phyloP scores from a whole-genome alignment of 2,113 vertebrate genomes.

The Actenoides hombroni region DNA sequence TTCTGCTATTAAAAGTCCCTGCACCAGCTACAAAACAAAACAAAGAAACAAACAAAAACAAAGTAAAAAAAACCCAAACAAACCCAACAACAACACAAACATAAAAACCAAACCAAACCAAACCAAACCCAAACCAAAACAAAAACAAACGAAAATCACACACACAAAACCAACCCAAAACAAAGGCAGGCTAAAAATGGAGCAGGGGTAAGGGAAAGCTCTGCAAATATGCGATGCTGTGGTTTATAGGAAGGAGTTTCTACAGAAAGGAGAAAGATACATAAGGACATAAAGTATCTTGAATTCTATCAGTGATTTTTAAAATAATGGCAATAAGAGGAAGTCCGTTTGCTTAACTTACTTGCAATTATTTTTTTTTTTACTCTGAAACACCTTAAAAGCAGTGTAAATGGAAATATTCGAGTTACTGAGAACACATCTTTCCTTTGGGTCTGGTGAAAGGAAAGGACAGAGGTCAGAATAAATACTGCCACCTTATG shows the following conservation, averaged over 20 bases:
- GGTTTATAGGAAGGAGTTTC: not conserved
- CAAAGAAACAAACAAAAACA: not conserved
- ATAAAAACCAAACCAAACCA: not conserved
- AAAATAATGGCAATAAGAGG: not conserved
- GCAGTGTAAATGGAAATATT: not conserved
- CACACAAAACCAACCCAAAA: not conserved
- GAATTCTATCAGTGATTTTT: not conserved
- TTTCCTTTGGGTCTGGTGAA: not conserved
- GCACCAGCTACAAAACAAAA: not conserved
- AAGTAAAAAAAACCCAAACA: not conserved
- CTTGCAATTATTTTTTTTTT: not conserved
- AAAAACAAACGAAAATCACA: not conserved
- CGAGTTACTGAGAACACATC: not conserved
- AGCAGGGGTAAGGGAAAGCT: not conserved
- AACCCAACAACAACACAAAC: not conserved
- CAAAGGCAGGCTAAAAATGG: not conserved
- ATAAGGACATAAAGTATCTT: not conserved
- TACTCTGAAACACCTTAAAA: not conserved
- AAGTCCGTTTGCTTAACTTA: not conserved
- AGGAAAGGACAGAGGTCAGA: not conserved
- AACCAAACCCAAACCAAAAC: too few relatives aligned
- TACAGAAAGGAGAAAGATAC: not conserved
- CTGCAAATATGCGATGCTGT: not conserved
- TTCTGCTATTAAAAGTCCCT: not conserved
- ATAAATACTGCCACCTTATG: not conserved